These are phyloP conservation scores for Matsumyia berberina DNA, from an alignment of 2,888 invertebrate genomes.

Conservation along the genomic window DNA sequence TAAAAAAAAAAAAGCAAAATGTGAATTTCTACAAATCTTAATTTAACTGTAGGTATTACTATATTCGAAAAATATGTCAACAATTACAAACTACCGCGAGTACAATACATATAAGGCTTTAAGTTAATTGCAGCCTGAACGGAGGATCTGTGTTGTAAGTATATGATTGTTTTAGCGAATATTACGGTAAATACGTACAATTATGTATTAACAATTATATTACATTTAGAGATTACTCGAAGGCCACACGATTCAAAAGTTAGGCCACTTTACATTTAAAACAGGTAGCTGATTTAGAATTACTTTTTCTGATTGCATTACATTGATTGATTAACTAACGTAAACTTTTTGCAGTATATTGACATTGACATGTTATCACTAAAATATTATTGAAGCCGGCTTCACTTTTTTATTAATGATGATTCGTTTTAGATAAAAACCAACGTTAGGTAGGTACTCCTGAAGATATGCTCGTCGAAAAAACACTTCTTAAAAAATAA, in stretches of 20 bases:
- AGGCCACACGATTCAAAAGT: conserved; percentile 51
- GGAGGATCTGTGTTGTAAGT: conserved; percentile 27
- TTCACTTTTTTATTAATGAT: conserved; percentile 7
- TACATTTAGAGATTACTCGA: conserved; percentile 39
- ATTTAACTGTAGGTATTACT: conserved; percentile 10
- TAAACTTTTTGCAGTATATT: conserved; percentile 29
- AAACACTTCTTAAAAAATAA: conserved; percentile 46
- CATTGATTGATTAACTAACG: conserved; percentile 9
- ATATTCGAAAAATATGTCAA: conserved; percentile 47
- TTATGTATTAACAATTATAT: conserved; percentile 41
- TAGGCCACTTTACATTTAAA: conserved; percentile 31
- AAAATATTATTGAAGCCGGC: conserved; percentile 33
- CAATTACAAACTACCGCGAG: conserved; percentile 28
- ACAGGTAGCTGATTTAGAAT: conserved; percentile 36
- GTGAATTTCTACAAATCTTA: conserved; percentile 35
- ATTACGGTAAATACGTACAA: conserved; percentile 41
- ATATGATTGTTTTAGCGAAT: conserved; percentile 47
- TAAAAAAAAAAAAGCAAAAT: conserved; percentile 47
- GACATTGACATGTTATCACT: conserved; percentile 41
- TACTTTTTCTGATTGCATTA: conserved; percentile 36
- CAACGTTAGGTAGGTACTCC: conserved; percentile 41
- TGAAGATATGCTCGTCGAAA: conserved; percentile 61
- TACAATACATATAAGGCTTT: conserved; percentile 14
- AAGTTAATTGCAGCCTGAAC: conserved; percentile 11
- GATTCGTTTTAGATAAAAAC: conserved; percentile 32